Base-by-base conservation (phyloP, 2,797 vertebrate genomes). In the Echeneis naucrates region DNA sequence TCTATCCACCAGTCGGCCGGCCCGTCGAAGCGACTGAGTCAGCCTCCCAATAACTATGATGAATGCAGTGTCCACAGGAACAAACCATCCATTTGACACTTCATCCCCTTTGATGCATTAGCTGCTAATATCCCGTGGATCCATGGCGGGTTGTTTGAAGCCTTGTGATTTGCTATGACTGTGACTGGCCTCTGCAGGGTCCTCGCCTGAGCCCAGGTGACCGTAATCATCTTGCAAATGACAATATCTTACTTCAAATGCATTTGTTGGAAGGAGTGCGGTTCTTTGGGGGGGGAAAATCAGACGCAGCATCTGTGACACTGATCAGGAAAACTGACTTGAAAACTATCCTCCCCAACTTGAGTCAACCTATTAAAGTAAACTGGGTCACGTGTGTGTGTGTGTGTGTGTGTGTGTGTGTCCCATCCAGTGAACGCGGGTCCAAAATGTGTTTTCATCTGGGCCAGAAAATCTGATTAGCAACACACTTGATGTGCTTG, bases 61-160 rank as follows among this genome's bases (percentile, higher is more conserved):
- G 75, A 92, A 93, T 92, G 85, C 77, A 89, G 85, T 70, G 86
- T 91, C 88, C 87, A 78, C 84, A 52, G 81, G 82, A 91, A 87
- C 84, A 91, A 92, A 88, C 85, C 86, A 90, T 81, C 88, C 90
- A 62, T 89, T 86, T 90, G 80, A 92, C 89, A 90, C 75, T 74
- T 75, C 73, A 82, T 82, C 80, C 84, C 72, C 87, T 59, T 70
- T 87, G 85, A 92, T 90, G 87, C 88, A 90, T 89, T 85, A 81
- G 85, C 83, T 51, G 77, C 85, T 88, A 84, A 88, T 87, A 78
- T 82, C 68, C 74, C 16, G 38, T 35, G 21, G 79, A 75, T 84
- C 52, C 17, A 24, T 55, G 50, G 71, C 61, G 40, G 60, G 60
- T 68, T 62, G 75, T 80, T 81, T 87, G 82, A 86, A 81, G 83